Base-by-base conservation (phyloP, 37 sponge, comb jelly and placozoan species). In the Amphimedon queenslandica region DNA sequence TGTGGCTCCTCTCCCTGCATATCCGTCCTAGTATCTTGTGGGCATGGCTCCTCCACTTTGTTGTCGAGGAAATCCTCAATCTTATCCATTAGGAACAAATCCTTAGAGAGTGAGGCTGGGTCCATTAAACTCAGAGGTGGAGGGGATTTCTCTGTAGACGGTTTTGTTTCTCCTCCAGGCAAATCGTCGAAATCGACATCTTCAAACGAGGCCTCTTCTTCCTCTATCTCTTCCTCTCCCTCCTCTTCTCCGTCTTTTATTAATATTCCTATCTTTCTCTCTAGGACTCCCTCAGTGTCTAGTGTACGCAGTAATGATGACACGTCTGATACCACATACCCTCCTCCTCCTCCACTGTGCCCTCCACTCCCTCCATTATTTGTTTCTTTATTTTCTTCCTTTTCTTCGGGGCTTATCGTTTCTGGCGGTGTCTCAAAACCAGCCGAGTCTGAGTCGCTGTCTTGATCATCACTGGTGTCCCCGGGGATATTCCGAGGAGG, bases 171-270 rank as follows among this genome's bases (percentile, higher is more conserved):
- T 47, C 8, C 8, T 47, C 13, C 53, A 47, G 13, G 53, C 13
- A 18, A 8, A 18, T 47, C 13, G 53, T 13, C 13, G 53, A 18
- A 18, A 47, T 47, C 53, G 8, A 11, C 25, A 27, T 67, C 69
- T 37, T 67, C 69, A 67, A 37, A 11, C 37, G 32, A 31, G 34
- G 37, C 34, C 36, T 67, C 39, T 36, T 67, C 69, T 16, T 37
- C 37, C 24, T 1, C 34, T 35, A 6, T 67, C 40, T 36, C 69
- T 27, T 39, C 40, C 3, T 34, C 40, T 13, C 25, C 39, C 40
- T 67, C 39, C 27, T 67, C 40, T 6, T 37, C 69, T 31, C 5
- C 27, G 3, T 25, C 24, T 35, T 10, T 32, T 34, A 32, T 63
- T 6, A 32, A 30, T 32, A 39, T 10, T 67, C 34, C 69, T 37